A percentile compares a stretch with the other conserved stretches of the same genome.
phyloP scores from a whole-genome alignment of 2,797 vertebrate species.

The Ctenosaura bakeri region DNA sequence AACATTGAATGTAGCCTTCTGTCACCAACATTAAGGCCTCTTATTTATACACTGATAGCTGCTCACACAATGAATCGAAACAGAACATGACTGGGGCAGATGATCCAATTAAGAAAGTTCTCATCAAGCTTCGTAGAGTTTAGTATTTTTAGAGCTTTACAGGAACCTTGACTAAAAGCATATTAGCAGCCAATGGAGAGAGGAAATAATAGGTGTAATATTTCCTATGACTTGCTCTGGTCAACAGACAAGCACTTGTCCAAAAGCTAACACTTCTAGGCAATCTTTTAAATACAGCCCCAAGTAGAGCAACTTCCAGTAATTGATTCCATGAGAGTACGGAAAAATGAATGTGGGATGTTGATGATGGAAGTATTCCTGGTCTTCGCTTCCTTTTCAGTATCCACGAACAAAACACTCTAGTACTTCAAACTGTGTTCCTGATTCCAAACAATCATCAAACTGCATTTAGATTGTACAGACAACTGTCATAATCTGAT shows the following conservation, averaged over 20 bases:
- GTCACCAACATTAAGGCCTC: not conserved
- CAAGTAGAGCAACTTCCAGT: not conserved
- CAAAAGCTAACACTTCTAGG: not conserved
- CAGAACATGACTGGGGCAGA: not conserved
- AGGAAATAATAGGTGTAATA: not conserved
- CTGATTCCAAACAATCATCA: not conserved
- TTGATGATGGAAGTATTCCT: not conserved
- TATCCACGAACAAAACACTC: not conserved
- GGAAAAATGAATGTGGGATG: not conserved
- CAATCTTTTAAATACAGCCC: not conserved
- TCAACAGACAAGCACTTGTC: not conserved
- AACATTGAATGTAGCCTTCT: too few relatives aligned
- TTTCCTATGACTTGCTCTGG: not conserved
- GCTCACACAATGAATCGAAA: not conserved
- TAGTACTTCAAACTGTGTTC: not conserved
- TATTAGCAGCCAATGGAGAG: not conserved
- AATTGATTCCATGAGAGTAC: not conserved
- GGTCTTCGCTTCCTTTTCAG: not conserved
- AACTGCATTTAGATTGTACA: not conserved
- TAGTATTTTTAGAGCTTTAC: not conserved
- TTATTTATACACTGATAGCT: not conserved
- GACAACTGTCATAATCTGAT: not conserved
- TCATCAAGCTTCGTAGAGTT: not conserved
- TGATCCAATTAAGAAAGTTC: not conserved
- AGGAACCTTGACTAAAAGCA: not conserved